A percentile compares a stretch with the other conserved stretches of the same genome.
phyloP scores from a whole-genome alignment of 2,888 invertebrate genomes.

The Dynastes maya region DNA sequence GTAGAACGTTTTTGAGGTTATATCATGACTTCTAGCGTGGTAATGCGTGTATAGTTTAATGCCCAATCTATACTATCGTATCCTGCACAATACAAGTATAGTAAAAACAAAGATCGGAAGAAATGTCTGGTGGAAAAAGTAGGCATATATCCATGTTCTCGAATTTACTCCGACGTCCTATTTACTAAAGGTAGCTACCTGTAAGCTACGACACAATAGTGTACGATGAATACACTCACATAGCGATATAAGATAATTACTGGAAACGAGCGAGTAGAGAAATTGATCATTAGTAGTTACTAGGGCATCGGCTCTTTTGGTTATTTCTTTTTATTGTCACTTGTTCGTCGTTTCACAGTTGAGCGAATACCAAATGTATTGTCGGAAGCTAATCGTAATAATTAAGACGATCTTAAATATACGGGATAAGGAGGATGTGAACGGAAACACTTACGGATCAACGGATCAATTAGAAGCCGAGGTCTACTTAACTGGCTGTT shows the following conservation, averaged over 20 bases:
- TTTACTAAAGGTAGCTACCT: too few species aligned
- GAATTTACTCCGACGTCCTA: too few species aligned
- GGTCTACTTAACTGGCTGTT: not conserved
- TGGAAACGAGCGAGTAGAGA: constrained; percentile 1
- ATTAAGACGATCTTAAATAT: not conserved
- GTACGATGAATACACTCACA: too few species aligned
- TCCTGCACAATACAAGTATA: too few species aligned
- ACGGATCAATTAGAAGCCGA: not conserved
- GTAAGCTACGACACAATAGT: too few species aligned
- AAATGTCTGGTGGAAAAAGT: too few species aligned
- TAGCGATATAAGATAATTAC: constrained; percentile 8
- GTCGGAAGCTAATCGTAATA: not conserved
- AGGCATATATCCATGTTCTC: too few species aligned
- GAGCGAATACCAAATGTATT: not conserved
- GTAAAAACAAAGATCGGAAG: too few species aligned
- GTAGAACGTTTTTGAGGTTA: too few species aligned
- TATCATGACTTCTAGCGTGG: too few species aligned
- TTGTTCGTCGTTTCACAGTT: not conserved
- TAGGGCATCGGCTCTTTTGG: not conserved
- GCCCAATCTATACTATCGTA: too few species aligned
- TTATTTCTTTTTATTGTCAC: not conserved
- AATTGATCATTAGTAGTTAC: constrained; percentile 22
- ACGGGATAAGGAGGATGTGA: not conserved
- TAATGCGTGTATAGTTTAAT: too few species aligned
- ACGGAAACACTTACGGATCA: constrained; percentile 9